phyloP scores from a whole-genome alignment of 2,888 invertebrate species.

The Prosopocoilus inquinatus region DNA sequence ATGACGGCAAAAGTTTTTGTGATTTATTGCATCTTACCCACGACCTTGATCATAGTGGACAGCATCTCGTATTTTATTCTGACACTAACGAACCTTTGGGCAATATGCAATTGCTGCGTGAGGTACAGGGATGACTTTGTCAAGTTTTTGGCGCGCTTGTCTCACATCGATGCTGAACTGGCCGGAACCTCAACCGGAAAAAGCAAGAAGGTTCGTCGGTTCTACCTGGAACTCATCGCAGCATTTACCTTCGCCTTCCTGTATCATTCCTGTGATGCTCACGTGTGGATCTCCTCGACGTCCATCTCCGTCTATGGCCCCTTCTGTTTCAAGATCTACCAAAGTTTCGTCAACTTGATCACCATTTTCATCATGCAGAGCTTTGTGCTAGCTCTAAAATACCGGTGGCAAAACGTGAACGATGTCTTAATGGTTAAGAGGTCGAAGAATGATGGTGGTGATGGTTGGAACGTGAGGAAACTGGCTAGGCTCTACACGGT shows the following conservation, averaged over 20 bases:
- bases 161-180: background rate
- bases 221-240: constrained; percentile 3
- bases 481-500: background rate
- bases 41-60: constrained; percentile 6
- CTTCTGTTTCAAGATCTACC: background rate
- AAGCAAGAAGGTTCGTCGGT: background rate
- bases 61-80: background rate
- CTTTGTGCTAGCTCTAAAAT: background rate
- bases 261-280: background rate
- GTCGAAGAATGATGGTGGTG: background rate
- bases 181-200: background rate
- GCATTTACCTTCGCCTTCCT: background rate
- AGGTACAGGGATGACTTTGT: background rate
- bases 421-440: background rate
- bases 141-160: constrained; percentile 1
- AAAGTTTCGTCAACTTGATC: constrained; percentile 1
- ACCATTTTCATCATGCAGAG: background rate
- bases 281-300: background rate
- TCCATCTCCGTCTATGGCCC: background rate
- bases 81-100: background rate
- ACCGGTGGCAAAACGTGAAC: constrained; percentile 2
- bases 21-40: constrained; percentile 2
- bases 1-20: background rate
- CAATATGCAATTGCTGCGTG: constrained; percentile 1
- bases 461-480: background rate